Evolutionary conservation across 2,113 vertebrate species (phyloP).

Genomic region (Brachyistius frenatus): DNA sequence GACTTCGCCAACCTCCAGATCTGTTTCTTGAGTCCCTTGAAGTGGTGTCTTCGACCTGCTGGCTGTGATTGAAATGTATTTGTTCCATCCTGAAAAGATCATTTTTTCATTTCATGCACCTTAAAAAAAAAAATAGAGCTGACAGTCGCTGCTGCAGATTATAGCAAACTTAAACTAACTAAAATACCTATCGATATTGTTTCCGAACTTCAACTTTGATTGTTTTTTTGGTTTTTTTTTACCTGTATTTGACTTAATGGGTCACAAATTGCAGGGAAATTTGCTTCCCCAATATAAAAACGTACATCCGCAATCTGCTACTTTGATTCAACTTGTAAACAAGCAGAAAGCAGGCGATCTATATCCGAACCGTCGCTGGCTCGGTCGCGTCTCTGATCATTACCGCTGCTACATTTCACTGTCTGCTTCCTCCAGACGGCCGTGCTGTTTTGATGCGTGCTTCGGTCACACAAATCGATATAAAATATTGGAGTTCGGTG

Average conservation of each 20-base stretch:
- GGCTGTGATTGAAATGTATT: background rate
- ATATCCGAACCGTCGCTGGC: background rate
- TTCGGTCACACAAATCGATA: slow-evolving; percentile 57
- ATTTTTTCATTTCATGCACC: too few relatives aligned
- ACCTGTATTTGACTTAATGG: background rate
- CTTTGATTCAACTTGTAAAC: background rate
- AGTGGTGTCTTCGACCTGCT: slow-evolving; percentile 12
- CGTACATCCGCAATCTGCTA: background rate
- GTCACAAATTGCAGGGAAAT: background rate
- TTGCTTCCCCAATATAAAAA: background rate
- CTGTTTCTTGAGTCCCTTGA: background rate
- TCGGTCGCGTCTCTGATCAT: slow-evolving; percentile 4
- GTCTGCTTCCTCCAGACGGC: slow-evolving; percentile 43
- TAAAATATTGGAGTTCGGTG: slow-evolving; percentile 55
- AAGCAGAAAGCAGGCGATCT: background rate
- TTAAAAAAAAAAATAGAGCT: too few relatives aligned
- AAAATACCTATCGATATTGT: too few relatives aligned
- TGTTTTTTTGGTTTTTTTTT: background rate
- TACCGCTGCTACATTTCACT: slow-evolving; percentile 19
- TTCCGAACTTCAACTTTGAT: background rate
- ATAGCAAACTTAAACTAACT: too few relatives aligned
- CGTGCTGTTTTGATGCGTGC: slow-evolving; percentile 34
- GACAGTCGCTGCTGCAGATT: too few relatives aligned
- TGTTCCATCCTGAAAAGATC: background rate
- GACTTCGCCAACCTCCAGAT: background rate